Base-by-base conservation (phyloP, 2,888 invertebrate species). In the Eupithecia insigniata region DNA sequence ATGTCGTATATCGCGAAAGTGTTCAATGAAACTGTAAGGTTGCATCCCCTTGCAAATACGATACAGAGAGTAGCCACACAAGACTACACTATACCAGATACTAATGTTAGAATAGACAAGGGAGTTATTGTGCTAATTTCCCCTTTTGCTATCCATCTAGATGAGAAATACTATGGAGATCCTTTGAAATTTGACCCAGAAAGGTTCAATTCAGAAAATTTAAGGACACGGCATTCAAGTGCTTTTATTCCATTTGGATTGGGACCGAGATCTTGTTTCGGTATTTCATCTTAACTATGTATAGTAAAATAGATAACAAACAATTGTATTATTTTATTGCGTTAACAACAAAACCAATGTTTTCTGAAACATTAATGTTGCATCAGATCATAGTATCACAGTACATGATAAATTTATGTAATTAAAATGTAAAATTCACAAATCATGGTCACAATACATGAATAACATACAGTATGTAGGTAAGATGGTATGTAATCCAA, bases 171-270 rank as follows among this genome's bases (percentile, higher is more conserved):
- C 74, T 93, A 86, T 77, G 86, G 88, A 3, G 82, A 93, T 65
- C 92, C 93, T 18, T 80, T 84, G 28, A 84, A 83, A 70, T 93
- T 92, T 77, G 87, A 91, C 75, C 93, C 93, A 2, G 90, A 92
- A 62, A 81, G 92, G 66, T 93, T 93, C 79, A 80, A 34, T 1
- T 2, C 62, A 2, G 69, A 69, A 51, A 66, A 72, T 16, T 51
- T 34, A n/a, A 26, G n/a, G n/a, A 51, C 22, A 8, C 46, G 69
- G 8, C 61, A 69, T 66, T 28, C 72, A 28, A 66, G 66, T 10
- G 84, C 85, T 5, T 90, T 84, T 76, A 69, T 89, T 66, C 89
- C 90, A 18, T 90, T 90, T 73, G 90, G 90, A 43, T 84, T 83
- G 66, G 89, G 90, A 12, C 90, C 90, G 1, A 80, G 90, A 67